These are phyloP conservation scores for Pomacea maculata DNA, from an alignment of 1,140 invertebrate species.

Conservation along the genomic window DNA sequence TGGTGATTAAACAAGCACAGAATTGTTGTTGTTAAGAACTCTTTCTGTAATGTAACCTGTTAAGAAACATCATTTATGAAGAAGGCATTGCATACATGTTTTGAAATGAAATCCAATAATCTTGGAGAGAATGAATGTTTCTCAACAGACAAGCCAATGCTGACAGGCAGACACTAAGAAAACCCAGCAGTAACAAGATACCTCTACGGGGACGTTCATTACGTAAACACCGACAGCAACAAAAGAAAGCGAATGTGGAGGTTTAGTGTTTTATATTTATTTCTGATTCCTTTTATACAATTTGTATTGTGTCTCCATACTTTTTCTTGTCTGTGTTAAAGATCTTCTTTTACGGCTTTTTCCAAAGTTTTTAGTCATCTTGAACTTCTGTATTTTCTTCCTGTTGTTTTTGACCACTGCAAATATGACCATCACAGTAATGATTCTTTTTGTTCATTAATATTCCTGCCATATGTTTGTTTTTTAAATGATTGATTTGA, in stretches of 20 bases:
- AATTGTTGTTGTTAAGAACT: too few relatives aligned
- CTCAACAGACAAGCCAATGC: conserved; percentile 46
- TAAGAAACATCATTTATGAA: too few relatives aligned
- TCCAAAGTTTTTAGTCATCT: too few relatives aligned
- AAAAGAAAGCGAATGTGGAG: conserved; percentile 48
- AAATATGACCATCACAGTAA: background rate
- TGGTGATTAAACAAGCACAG: too few relatives aligned
- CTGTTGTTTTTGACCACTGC: too few relatives aligned
- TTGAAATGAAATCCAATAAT: too few relatives aligned
- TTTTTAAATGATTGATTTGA: background rate
- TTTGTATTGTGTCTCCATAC: background rate
- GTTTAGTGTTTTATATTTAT: conserved; percentile 17
- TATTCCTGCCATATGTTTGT: background rate
- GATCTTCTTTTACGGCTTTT: background rate
- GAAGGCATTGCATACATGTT: too few relatives aligned
- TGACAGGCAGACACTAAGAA: conserved; percentile 54
- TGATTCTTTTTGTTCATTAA: background rate
- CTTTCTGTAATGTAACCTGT: too few relatives aligned
- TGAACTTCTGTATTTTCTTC: too few relatives aligned
- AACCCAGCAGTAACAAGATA: conserved; percentile 61
- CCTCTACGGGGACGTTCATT: conserved; percentile 56
- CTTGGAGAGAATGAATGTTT: background rate
- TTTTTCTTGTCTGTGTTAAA: background rate
- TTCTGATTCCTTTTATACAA: background rate
- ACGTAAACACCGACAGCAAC: conserved; percentile 43